Evolutionary conservation across 2,113 vertebrate genomes (phyloP), one percentile per base, ranked within the genome.

Genomic region (Pseudolaguvia tuberculata): DNA sequence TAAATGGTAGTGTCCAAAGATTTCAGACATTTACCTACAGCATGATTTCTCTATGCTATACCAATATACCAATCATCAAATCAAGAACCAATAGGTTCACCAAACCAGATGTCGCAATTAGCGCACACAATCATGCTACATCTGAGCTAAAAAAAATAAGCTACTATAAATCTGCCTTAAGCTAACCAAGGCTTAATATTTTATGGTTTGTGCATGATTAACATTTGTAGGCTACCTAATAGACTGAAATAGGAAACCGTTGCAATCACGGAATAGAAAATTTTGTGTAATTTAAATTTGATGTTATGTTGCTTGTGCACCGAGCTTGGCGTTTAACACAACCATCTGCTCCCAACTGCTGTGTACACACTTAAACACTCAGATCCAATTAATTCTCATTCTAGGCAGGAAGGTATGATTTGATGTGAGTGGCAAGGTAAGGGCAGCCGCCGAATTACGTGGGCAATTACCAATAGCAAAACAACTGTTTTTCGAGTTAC

Each of bases 401-500:
- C 75, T 67, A 71, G 50, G 58, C 70, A 78, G 63, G 52, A 50
- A 61, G 18, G 23, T 47, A 69, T 31, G 17, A 78, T 68, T 78
- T 47, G 47, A 53, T 55, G 71, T 58, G 53, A 42, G 47, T 68
- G 77, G 63, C 50, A 78, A 75, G 72, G 68, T 67, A 76, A 53
- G 62, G 75, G 71, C 78, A 80, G 79, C 72, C 75, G 9, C 68
- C 66, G 53, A 59, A 70, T 78, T 77, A 52, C 77, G 74, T 83
- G 72, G 51, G 53, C 61, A 82, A 87, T 84, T 86, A 85, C 77
- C n/a, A 69, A 51, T 81, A 79, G 61, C 70, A 82, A 75, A 84
- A 75, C 78, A 78, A 81, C 76, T 48, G 53, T 58, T 70, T 58
- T 70, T 75, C 71, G 80, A 80, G 86, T 86, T 88, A 86, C 86